Evolutionary conservation across 2,113 vertebrate species (phyloP).

Genomic region (Apodemus sylvaticus): DNA sequence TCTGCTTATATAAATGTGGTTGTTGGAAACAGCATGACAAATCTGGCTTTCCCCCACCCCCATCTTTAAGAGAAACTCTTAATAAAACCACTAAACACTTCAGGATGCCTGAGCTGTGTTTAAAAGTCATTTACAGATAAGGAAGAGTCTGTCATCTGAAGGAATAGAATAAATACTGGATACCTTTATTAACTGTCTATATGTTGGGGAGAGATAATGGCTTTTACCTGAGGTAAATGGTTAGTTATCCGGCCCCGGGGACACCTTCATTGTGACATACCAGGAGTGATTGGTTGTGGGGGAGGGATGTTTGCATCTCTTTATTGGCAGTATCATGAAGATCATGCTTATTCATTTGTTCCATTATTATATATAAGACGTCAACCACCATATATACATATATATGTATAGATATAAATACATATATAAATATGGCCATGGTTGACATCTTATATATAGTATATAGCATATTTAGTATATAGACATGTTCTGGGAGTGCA

Average conservation of each 20-base stretch:
- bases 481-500: not conserved
- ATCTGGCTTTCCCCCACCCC: not conserved
- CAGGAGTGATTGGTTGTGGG: accelerated
- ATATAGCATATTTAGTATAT: not conserved
- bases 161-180: not conserved
- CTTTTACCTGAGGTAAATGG: not conserved
- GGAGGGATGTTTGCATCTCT: not conserved
- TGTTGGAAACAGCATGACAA: not conserved
- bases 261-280: not conserved
- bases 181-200: conserved; percentile 38
- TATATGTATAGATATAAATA: not conserved
- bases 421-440: not conserved
- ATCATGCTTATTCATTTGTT: not conserved
- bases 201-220: not conserved
- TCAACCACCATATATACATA: not conserved
- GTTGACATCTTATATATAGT: not conserved
- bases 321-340: not conserved
- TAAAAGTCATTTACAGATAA: conserved; percentile 50
- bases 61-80: not conserved
- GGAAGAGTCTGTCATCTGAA: not conserved
- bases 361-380: not conserved
- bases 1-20: not conserved
- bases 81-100: not conserved
- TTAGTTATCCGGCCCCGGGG: not conserved
- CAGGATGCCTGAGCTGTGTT: not conserved